A percentile compares a stretch with the other conserved stretches of the same genome.
Evolutionary conservation across 2,113 vertebrate genomes (phyloP).

Genomic region (Alexandromys fortis): DNA sequence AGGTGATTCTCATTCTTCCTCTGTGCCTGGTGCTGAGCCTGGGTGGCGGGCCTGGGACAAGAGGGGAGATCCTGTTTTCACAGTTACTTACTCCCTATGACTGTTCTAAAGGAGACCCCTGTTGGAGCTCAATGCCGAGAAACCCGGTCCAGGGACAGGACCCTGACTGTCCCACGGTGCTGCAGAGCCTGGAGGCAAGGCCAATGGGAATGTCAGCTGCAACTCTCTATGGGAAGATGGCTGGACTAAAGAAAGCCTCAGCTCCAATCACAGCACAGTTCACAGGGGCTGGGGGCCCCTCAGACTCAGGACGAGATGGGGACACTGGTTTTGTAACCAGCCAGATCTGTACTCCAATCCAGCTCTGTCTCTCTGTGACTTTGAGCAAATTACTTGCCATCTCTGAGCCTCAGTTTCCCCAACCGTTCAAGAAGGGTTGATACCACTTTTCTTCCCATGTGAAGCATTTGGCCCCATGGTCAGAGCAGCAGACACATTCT

Average conservation of each 20-base stretch:
- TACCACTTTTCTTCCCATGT: fast-evolving
- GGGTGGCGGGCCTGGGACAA: not conserved
- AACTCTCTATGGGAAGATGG: not conserved
- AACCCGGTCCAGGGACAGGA: not conserved
- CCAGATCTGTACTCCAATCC: not conserved
- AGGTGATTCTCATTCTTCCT: not conserved
- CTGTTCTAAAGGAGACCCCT: not conserved
- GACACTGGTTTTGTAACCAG: not conserved
- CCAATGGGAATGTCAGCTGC: too few species aligned
- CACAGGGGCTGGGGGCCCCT: not conserved
- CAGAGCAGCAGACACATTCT: not conserved
- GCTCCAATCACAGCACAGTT: not conserved
- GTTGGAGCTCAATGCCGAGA: too few species aligned
- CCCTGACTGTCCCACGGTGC: not conserved
- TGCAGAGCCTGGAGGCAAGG: not conserved
- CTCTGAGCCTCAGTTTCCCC: not conserved
- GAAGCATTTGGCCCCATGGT: not conserved
- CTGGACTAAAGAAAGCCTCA: not conserved
- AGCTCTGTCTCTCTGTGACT: not conserved
- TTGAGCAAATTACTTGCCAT: not conserved
- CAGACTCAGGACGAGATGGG: not conserved
- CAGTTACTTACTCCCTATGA: too few species aligned
- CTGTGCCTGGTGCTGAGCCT: not conserved
- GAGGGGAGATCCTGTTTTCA: not conserved
- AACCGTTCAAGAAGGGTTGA: not conserved